These are phyloP conservation scores for Smittia sp. DNA, from an alignment of 2,888 invertebrate species.

Conservation along the genomic window DNA sequence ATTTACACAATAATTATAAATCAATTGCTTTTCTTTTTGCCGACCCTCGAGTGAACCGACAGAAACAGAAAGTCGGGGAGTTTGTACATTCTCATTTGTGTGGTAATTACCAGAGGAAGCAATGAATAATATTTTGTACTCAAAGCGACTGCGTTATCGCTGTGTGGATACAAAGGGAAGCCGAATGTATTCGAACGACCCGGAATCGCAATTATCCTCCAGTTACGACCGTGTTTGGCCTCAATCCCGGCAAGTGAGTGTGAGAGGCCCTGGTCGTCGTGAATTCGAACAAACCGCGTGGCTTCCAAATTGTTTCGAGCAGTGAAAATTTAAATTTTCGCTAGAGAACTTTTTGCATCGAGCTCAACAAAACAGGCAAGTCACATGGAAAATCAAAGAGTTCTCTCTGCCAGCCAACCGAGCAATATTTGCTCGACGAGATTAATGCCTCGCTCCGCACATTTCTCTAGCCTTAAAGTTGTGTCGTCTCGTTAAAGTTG, in stretches of 20 bases:
- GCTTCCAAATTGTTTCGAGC: too few relatives aligned
- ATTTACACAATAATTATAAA: conserved; percentile 22
- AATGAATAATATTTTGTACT: conserved; percentile 11
- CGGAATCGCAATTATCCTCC: neutral
- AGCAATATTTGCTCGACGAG: neutral
- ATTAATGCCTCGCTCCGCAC: neutral
- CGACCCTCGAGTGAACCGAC: neutral
- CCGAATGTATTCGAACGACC: too few relatives aligned
- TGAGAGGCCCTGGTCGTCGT: too few relatives aligned
- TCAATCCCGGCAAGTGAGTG: too few relatives aligned
- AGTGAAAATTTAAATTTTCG: too few relatives aligned
- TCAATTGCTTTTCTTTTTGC: conserved; percentile 14
- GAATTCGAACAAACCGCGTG: too few relatives aligned
- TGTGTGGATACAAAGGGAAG: neutral
- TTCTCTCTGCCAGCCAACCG: neutral
- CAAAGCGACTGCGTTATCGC: neutral
- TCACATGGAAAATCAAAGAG: conserved; percentile 37
- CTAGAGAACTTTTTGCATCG: neutral
- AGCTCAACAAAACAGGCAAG: neutral
- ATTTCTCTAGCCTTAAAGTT: neutral
- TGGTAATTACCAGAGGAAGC: conserved; percentile 17
- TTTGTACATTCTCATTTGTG: neutral
- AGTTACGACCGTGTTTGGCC: too few relatives aligned
- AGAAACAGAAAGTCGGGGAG: neutral
- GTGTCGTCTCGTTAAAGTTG: neutral